phyloP scores from a whole-genome alignment of 35 echinoderm and acorn worm species.

The Patiria miniata region DNA sequence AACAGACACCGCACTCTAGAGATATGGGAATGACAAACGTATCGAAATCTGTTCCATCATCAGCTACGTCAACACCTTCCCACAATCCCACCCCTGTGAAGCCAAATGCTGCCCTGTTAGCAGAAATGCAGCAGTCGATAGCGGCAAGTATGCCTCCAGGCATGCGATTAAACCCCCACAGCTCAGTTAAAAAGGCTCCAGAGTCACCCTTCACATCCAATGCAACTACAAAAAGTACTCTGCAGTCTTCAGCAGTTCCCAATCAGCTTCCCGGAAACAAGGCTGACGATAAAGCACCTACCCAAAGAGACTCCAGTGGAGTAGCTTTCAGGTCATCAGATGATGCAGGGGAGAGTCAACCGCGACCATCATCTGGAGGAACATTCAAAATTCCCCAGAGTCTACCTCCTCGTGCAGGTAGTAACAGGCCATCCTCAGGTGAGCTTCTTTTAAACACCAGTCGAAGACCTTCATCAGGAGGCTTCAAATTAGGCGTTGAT shows the following conservation, averaged over 20 bases:
- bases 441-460: conserved; percentile 2
- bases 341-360: background rate
- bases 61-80: background rate
- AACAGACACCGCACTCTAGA: background rate
- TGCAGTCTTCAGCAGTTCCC: background rate
- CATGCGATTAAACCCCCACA: background rate
- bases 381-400: background rate
- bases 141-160: background rate
- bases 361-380: background rate
- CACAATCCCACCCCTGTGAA: background rate
- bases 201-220: background rate
- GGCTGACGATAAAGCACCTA: background rate
- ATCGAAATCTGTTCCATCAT: background rate
- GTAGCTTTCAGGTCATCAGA: background rate
- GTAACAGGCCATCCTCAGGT: background rate
- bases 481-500: background rate
- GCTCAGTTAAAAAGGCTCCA: background rate
- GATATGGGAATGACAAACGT: background rate
- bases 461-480: background rate
- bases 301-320: background rate
- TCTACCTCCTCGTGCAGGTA: background rate
- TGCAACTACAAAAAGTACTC: background rate
- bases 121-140: conserved; percentile 11
- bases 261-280: background rate
- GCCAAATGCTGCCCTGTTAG: conserved; percentile 13